phyloP scores from a whole-genome alignment of 2,113 vertebrate species.

The Podarcis muralis region DNA sequence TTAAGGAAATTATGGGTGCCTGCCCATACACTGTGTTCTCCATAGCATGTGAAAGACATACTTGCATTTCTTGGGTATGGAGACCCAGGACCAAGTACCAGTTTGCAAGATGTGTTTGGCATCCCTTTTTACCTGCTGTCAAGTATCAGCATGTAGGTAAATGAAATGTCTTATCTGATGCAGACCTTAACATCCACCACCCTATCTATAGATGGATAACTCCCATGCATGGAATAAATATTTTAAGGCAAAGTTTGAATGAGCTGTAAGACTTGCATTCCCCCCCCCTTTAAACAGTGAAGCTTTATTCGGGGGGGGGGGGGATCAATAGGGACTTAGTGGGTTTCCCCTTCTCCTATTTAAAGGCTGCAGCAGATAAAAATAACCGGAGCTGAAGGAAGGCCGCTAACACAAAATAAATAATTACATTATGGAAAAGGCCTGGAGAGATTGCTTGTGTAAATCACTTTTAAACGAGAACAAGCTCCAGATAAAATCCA shows the following conservation, averaged over 20 bases:
- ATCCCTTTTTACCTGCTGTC: background rate
- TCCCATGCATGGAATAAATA: background rate
- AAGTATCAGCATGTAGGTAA: background rate
- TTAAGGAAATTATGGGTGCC: background rate
- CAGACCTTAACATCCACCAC: background rate
- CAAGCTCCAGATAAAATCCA: slow-evolving; percentile 71
- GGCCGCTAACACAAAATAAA: slow-evolving; percentile 71
- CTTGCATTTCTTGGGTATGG: background rate
- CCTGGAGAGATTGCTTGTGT: slow-evolving; percentile 63
- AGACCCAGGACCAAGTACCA: background rate
- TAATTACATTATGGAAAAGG: slow-evolving; percentile 68
- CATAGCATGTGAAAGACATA: background rate
- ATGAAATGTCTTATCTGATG: background rate
- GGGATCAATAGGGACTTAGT: slow-evolving; percentile 14
- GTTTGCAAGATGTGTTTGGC: background rate
- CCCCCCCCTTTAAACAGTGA: background rate
- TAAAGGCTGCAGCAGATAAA: slow-evolving; percentile 55
- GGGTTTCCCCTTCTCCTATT: background rate
- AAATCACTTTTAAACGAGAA: slow-evolving; percentile 76
- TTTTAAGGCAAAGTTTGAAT: background rate
- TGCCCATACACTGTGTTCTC: background rate
- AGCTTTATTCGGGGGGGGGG: background rate
- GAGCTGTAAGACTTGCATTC: background rate
- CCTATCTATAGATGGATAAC: background rate
- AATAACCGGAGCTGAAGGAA: slow-evolving; percentile 59